These are phyloP conservation scores for Plebejus argus DNA, from an alignment of 2,888 invertebrate genomes.

Conservation along the genomic window DNA sequence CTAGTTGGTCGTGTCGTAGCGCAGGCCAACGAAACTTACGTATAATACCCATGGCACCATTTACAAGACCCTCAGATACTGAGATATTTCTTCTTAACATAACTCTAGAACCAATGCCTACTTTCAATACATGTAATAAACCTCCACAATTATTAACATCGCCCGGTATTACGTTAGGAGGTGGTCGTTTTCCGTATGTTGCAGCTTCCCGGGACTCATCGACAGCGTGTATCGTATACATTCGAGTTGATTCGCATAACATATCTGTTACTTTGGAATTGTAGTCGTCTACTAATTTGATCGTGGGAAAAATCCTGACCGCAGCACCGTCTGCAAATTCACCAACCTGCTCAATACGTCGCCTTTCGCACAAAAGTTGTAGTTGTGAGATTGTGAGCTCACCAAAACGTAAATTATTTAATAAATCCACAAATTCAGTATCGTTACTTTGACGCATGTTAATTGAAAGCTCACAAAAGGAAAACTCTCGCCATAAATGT, in stretches of 20 bases:
- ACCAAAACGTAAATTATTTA: slow-evolving; percentile 47
- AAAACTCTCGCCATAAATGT: slow-evolving; percentile 46
- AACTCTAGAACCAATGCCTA: slow-evolving; percentile 43
- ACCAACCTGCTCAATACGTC: slow-evolving; percentile 39
- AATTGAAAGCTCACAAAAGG: slow-evolving; percentile 48
- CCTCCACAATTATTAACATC: slow-evolving; percentile 36
- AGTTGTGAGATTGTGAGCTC: slow-evolving; percentile 42
- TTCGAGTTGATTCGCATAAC: slow-evolving; percentile 33
- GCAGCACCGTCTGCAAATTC: slow-evolving; percentile 46
- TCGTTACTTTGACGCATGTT: slow-evolving; percentile 53
- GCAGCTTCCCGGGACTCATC: slow-evolving; percentile 45
- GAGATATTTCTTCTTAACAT: slow-evolving; percentile 47
- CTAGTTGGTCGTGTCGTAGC: slow-evolving; percentile 36
- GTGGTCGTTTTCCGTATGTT: slow-evolving; percentile 44
- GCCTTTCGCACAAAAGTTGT: slow-evolving; percentile 39
- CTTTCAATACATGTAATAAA: slow-evolving; percentile 35
- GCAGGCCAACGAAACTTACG: slow-evolving; percentile 42
- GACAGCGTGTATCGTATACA: slow-evolving; percentile 41
- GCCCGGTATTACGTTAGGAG: slow-evolving; percentile 35
- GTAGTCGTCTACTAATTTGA: slow-evolving; percentile 44
- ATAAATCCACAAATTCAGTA: slow-evolving; percentile 44
- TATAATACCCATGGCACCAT: slow-evolving; percentile 39
- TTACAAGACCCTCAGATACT: slow-evolving; percentile 43
- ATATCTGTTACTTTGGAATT: slow-evolving; percentile 39
- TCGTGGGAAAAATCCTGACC: slow-evolving; percentile 46